Evolutionary conservation across 2,888 invertebrate species (phyloP).

Genomic region (Cryptophagus acutangulus): DNA sequence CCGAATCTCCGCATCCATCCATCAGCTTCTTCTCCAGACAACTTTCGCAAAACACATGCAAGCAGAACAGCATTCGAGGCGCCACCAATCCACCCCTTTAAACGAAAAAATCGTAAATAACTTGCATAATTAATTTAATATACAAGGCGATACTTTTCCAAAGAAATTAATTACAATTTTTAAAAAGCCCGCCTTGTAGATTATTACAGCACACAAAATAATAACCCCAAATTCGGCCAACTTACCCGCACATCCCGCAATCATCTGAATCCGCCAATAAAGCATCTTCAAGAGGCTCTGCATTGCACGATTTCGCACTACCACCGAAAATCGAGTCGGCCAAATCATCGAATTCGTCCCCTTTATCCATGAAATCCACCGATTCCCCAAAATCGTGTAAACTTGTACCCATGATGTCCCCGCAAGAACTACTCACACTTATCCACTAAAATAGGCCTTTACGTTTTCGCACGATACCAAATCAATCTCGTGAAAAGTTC

Average conservation of each 20-base stretch:
- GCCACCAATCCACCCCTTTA: too few species aligned
- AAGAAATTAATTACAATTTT: not conserved
- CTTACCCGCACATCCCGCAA: conserved; percentile 48
- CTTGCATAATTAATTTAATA: not conserved
- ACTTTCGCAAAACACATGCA: conserved; percentile 92
- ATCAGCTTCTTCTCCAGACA: conserved; percentile 80
- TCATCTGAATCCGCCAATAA: conserved; percentile 46
- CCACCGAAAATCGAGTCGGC: conserved; percentile 43
- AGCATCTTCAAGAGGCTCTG: conserved; percentile 45
- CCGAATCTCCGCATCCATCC: conserved; percentile 64
- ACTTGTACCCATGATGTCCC: conserved; percentile 36
- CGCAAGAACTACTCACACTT: conserved; percentile 21
- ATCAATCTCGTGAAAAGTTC: conserved; percentile 43
- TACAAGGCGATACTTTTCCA: too few species aligned
- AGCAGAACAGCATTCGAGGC: conserved; percentile 85
- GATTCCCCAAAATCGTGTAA: conserved; percentile 33
- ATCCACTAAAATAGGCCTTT: conserved; percentile 37
- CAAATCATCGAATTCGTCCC: conserved; percentile 42
- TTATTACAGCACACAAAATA: not conserved
- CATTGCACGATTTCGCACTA: conserved; percentile 39
- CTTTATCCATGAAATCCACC: conserved; percentile 34
- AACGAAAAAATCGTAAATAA: conserved; percentile 48
- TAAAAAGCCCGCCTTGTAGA: too few species aligned
- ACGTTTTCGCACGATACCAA: conserved; percentile 21
- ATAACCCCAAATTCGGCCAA: conserved; percentile 6